phyloP scores from a whole-genome alignment of 2,797 vertebrate species.

The Limnodromus scolopaceus region DNA sequence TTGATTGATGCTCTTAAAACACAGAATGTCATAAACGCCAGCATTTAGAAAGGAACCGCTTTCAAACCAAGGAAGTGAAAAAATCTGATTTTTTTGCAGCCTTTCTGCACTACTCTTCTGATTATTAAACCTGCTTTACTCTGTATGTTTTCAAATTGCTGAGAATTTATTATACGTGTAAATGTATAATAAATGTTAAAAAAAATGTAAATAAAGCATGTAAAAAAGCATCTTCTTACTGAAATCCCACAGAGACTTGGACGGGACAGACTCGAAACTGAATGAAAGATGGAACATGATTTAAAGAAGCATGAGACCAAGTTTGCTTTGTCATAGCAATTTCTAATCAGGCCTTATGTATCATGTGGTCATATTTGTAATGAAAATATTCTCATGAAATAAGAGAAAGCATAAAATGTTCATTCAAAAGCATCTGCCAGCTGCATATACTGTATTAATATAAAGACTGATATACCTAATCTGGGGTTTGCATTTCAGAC shows the following conservation, averaged over 20 bases:
- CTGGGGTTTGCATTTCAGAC: conserved; percentile 43
- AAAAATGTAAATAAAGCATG: no score
- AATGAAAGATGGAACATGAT: background rate
- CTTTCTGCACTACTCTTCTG: background rate
- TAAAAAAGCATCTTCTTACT: background rate
- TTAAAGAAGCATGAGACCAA: background rate
- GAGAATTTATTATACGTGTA: background rate
- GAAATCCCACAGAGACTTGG: background rate
- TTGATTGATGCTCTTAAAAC: background rate
- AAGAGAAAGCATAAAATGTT: background rate
- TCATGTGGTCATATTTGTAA: background rate
- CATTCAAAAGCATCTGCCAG: background rate
- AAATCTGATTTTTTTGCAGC: background rate
- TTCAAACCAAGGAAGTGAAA: background rate
- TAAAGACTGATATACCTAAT: conserved; percentile 40
- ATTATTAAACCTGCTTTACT: background rate
- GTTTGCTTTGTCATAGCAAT: background rate
- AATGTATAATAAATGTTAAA: no score
- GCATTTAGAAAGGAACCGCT: background rate
- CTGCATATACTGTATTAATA: background rate
- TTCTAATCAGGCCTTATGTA: background rate
- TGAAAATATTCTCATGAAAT: conserved; percentile 17
- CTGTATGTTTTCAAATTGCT: background rate
- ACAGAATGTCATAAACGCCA: background rate
- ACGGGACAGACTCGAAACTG: background rate